Conservation (phyloP, 2,797 vertebrate genomes). For the Protosalanx chinensis region DNA sequence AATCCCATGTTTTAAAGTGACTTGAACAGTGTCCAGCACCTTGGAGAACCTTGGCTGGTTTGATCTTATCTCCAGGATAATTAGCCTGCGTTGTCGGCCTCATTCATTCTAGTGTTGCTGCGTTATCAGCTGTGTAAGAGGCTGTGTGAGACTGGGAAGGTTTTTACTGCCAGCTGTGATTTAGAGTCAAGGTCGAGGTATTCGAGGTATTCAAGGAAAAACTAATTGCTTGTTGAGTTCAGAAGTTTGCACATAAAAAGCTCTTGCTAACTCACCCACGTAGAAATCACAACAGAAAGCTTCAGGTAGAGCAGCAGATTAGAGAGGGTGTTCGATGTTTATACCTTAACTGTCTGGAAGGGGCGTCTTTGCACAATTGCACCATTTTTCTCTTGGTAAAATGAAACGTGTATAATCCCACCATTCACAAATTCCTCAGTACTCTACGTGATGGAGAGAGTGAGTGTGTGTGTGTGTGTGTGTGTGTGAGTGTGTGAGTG, state of each 20-base stretch:
- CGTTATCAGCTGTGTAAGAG: neutral
- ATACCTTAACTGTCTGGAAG: neutral
- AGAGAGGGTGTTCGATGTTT: neutral
- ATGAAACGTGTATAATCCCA: neutral
- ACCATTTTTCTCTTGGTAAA: neutral
- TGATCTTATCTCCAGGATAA: slow-evolving; percentile 18
- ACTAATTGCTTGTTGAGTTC: neutral
- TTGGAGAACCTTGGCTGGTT: neutral
- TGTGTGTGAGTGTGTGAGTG: neutral
- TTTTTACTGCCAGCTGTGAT: neutral
- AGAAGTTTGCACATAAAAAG: neutral
- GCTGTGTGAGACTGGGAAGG: neutral
- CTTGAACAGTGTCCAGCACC: no score
- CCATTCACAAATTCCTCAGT: neutral
- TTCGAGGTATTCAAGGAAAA: neutral
- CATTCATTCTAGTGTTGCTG: neutral
- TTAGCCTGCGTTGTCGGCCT: neutral
- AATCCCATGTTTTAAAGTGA: neutral
- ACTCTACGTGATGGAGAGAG: neutral
- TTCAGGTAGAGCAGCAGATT: no score
- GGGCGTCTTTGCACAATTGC: neutral
- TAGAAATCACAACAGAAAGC: neutral
- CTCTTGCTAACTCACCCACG: neutral
- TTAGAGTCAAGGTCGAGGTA: neutral
- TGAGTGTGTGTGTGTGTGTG: neutral